Base-by-base conservation (phyloP, 2,797 vertebrate genomes). In the Centropyge bicolor region DNA sequence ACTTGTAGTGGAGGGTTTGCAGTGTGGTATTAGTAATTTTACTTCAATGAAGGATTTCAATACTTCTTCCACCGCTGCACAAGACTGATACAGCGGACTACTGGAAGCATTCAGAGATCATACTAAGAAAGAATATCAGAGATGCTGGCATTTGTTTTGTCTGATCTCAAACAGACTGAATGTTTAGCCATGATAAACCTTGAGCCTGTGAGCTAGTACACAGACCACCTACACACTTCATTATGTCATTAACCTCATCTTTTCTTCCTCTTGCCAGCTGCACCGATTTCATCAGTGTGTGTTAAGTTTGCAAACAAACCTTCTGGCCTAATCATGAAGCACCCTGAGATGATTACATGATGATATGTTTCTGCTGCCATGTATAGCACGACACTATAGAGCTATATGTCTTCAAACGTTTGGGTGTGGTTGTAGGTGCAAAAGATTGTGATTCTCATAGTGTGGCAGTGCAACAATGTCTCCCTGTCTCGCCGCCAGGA, bases 181-280 rank as follows among this genome's bases (percentile, higher is more conserved):
- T 43, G 17, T 35, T 45, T 17, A 35, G 22, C 24, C 41, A 13
- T 35, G 22, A 35, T 6, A 51, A 14, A 64, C 2, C 9, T 19
- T 20, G 46, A 41, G 60, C 70, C 10, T 19, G 6, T 16, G 9
- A 13, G 45, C 31, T n/a, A 36, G 10, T n/a, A 40, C 8, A 24
- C 36, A 59, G 62, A 48, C 31, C 70, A 68, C 63, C 63, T 60
- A 48, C n/a, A 61, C 31, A 54, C 11, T 31, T 60, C 10, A 22
- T 38, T 55, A 12, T 61, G 40, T 62, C 36, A 63, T 48, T 40
- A 22, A 35, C 22, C 8, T 7, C 41, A 36, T 74, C 35, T 45
- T 41, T 75, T 48, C 45, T 11, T 70, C 40, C 55, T 54, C 27
- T 35, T 68, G 17, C 57, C 51, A 63, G 65, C 43, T 69, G 64